These are phyloP conservation scores for Nymphalis polychloros DNA, from an alignment of 2,888 invertebrate species.

Conservation along the genomic window DNA sequence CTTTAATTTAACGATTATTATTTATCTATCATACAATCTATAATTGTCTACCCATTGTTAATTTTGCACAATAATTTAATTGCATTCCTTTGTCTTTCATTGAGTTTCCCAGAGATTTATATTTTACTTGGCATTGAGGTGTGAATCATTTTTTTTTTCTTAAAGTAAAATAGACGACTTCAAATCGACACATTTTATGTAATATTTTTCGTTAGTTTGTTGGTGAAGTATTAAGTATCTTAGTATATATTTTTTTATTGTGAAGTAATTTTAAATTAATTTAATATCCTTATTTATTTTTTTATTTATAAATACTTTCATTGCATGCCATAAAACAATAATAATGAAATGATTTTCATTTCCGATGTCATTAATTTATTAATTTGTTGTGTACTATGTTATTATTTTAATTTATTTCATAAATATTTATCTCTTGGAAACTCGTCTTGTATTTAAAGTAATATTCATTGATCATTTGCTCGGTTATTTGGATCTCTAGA, in stretches of 20 bases:
- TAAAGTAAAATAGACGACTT: neutral
- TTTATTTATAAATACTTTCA: neutral
- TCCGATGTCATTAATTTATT: conserved; percentile 4
- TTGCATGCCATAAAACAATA: neutral
- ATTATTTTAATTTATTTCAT: neutral
- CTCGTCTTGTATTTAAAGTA: conserved; percentile 3
- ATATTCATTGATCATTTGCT: neutral
- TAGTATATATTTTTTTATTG: too few species aligned
- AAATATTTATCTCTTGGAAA: conserved; percentile 11
- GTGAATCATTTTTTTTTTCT: conserved; percentile 9
- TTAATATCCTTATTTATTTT: neutral
- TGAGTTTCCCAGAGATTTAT: conserved; percentile 52
- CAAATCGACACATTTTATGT: neutral
- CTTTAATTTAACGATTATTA: conserved; percentile 30
- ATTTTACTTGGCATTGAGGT: conserved; percentile 11
- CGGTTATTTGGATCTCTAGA: conserved; percentile 27
- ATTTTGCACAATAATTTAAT: conserved; percentile 41
- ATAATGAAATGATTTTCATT: conserved; percentile 15
- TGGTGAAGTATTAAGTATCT: too few species aligned
- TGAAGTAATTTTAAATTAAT: too few species aligned
- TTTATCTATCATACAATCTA: conserved; percentile 10
- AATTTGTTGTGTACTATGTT: conserved; percentile 1
- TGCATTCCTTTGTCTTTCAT: conserved; percentile 52
- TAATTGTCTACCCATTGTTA: conserved; percentile 5
- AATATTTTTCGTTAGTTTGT: too few species aligned